Conservation (phyloP, 2,888 invertebrate genomes). For the Watsonalla binaria region DNA sequence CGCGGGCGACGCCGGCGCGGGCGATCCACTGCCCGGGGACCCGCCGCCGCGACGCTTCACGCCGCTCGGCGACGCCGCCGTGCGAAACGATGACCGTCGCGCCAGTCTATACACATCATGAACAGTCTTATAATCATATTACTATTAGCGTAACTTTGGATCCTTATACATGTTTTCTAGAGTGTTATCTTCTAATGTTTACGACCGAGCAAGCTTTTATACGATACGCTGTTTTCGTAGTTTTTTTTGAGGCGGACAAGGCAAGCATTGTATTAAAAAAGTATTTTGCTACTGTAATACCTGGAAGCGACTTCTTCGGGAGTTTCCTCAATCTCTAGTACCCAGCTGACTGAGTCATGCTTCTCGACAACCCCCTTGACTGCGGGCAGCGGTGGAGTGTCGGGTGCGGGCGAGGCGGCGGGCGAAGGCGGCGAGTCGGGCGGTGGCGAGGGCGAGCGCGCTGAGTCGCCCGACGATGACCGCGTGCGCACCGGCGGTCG, state of each 20-base stretch:
- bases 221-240: too few species aligned
- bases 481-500: slow-evolving; percentile 58
- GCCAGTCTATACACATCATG: slow-evolving; percentile 71
- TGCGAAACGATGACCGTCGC: slow-evolving; percentile 82
- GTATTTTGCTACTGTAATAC: slow-evolving; percentile 21
- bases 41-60: slow-evolving; percentile 71
- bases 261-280: too few species aligned
- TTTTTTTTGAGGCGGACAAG: too few species aligned
- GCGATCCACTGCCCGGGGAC: slow-evolving; percentile 58
- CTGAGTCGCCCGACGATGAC: slow-evolving; percentile 63
- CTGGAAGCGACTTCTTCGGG: slow-evolving; percentile 84
- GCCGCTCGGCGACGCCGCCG: slow-evolving; percentile 57
- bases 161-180: too few species aligned
- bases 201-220: too few species aligned
- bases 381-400: slow-evolving; percentile 81
- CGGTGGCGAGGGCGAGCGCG: slow-evolving; percentile 55
- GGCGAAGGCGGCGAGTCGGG: slow-evolving; percentile 64
- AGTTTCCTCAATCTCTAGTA: slow-evolving; percentile 87
- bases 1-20: slow-evolving; percentile 69
- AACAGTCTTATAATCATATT: too few species aligned
- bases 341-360: slow-evolving; percentile 92
- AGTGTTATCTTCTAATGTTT: too few species aligned
- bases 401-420: slow-evolving; percentile 53
- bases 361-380: slow-evolving; percentile 92
- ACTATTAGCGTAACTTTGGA: too few species aligned